Conservation (phyloP, 2,797 vertebrate species). For the Pyrocephalus nanus region DNA sequence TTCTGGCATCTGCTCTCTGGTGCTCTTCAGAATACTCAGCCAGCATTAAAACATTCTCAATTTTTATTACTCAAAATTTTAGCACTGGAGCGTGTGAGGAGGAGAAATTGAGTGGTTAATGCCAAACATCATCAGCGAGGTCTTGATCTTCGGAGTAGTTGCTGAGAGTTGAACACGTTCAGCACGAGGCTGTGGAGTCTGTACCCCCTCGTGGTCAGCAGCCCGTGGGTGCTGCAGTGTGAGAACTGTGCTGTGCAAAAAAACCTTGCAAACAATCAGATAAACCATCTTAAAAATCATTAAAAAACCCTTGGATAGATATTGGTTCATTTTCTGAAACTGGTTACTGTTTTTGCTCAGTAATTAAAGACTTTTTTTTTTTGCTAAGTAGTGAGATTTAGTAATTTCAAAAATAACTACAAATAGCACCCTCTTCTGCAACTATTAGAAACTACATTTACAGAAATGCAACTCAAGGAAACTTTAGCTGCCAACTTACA, state of each 20-base stretch:
- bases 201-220: background rate
- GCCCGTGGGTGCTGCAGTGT: background rate
- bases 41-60: background rate
- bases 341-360: background rate
- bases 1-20: background rate
- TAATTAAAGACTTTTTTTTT: background rate
- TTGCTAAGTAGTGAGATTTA: background rate
- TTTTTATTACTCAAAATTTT: background rate
- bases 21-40: background rate
- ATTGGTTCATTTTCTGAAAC: background rate
- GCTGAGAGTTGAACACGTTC: background rate
- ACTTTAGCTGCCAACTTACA: background rate
- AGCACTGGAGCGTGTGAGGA: background rate
- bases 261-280: background rate
- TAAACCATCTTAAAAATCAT: background rate
- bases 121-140: background rate
- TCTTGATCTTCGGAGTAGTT: background rate
- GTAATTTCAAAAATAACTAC: background rate
- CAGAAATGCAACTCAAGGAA: background rate
- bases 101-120: background rate
- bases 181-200: background rate
- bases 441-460: background rate
- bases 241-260: background rate
- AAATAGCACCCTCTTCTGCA: background rate
- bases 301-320: background rate